Evolutionary conservation across 2,888 invertebrate genomes (phyloP).

Genomic region (Lucinisca nassula): DNA sequence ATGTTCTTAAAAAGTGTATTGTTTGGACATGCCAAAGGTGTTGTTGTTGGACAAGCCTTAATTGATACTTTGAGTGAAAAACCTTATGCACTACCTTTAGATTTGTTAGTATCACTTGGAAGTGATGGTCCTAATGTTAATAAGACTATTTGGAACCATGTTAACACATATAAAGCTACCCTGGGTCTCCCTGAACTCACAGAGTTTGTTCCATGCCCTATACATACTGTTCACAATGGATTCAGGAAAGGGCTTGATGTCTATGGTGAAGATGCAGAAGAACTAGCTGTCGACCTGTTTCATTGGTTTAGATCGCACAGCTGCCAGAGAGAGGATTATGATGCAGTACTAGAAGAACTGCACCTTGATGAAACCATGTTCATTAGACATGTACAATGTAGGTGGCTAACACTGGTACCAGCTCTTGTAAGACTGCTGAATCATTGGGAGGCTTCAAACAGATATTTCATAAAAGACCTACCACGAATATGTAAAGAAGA

Average conservation of each 20-base stretch:
- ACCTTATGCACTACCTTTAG: conserved; percentile 3
- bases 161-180: conserved; percentile 16
- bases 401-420: conserved; percentile 45
- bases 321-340: conserved; percentile 36
- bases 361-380: conserved; percentile 16
- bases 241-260: conserved; percentile 21
- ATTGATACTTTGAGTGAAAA: conserved; percentile 19
- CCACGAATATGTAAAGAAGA: conserved; percentile 19
- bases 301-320: conserved; percentile 39
- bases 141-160: conserved; percentile 14
- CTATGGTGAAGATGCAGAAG: conserved; percentile 36
- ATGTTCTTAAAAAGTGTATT: conserved; percentile 11
- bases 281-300: conserved; percentile 32
- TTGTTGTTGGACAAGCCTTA: conserved; percentile 16
- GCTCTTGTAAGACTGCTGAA: neutral
- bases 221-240: conserved; percentile 28
- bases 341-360: neutral
- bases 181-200: conserved; percentile 17
- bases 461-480: conserved; percentile 22
- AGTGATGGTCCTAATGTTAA: conserved; percentile 33
- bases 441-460: conserved; percentile 19
- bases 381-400: conserved; percentile 42
- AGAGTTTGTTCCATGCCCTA: conserved; percentile 32
- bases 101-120: neutral
- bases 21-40: conserved; percentile 26